Conservation (phyloP, 2,888 invertebrate species). For the Drosophila mettleri region DNA sequence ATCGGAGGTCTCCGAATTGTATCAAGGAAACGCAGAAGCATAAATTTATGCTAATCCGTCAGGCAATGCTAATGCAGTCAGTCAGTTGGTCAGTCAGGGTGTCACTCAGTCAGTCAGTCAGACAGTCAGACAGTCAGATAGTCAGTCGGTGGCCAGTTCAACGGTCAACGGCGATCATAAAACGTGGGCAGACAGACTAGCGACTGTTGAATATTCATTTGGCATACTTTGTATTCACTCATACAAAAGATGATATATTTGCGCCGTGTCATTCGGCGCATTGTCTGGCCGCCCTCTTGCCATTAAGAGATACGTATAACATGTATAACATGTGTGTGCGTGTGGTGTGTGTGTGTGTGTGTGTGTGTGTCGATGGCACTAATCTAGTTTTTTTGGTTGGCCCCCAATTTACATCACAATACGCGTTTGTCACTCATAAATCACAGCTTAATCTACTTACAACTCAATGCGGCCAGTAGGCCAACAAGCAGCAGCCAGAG, state of each 20-base stretch:
- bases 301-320: constrained; percentile 51
- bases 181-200: constrained; percentile 37
- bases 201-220: constrained; percentile 74
- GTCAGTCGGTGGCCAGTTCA: constrained; percentile 57
- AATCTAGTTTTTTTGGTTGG: constrained; percentile 32
- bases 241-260: constrained; percentile 73
- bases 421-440: constrained; percentile 57
- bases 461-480: constrained; percentile 77
- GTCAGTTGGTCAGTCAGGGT: constrained; percentile 24
- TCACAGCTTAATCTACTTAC: constrained; percentile 75
- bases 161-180: constrained; percentile 72
- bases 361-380: constrained; percentile 7
- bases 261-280: constrained; percentile 39
- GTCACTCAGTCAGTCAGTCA: constrained; percentile 30
- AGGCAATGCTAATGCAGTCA: constrained; percentile 74
- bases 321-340: constrained; percentile 1
- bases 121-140: constrained; percentile 28
- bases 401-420: constrained; percentile 72
- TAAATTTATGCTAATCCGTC: constrained; percentile 71
- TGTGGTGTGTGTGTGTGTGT: constrained; percentile 3
- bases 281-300: constrained; percentile 64
- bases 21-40: constrained; percentile 74
- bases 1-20: constrained; percentile 73
- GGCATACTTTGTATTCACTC: constrained; percentile 65
- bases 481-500: constrained; percentile 66